Evolutionary conservation across 2,113 vertebrate genomes (phyloP).

Genomic region (Micronycteris hirsuta): DNA sequence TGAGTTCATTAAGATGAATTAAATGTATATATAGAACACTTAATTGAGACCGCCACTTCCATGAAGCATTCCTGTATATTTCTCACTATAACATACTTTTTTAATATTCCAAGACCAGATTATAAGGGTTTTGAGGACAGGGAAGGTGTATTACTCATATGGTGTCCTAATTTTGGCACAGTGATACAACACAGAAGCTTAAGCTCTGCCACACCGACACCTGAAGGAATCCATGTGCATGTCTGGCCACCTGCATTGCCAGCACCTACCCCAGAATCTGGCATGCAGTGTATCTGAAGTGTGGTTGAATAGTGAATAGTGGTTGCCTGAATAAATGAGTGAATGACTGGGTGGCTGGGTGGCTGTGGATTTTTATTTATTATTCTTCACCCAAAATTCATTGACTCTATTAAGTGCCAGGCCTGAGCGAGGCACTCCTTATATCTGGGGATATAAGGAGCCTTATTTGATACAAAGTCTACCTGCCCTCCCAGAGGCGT

Average conservation of each 20-base stretch:
- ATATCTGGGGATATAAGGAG: not conserved
- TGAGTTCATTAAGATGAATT: slow-evolving; percentile 16
- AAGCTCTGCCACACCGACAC: not conserved
- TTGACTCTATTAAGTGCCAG: not conserved
- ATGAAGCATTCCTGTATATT: slow-evolving; percentile 16
- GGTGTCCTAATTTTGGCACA: not conserved
- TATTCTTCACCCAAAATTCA: not conserved
- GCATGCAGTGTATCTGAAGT: not conserved
- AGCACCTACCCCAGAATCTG: not conserved
- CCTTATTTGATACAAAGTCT: not conserved
- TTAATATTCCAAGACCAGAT: not conserved
- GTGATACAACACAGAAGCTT: not conserved
- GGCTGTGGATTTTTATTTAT: not conserved
- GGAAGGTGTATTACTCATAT: not conserved
- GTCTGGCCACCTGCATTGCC: not conserved
- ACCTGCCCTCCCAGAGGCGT: not conserved
- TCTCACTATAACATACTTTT: not conserved
- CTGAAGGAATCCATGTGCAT: not conserved
- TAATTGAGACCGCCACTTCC: not conserved
- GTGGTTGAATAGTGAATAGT: not conserved
- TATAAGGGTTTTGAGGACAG: not conserved
- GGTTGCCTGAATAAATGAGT: not conserved
- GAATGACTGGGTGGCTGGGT: not conserved
- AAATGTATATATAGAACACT: not conserved
- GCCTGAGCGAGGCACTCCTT: not conserved